phyloP scores from a whole-genome alignment of 2,888 invertebrate species.

The Cosmorhoe ocellata region DNA sequence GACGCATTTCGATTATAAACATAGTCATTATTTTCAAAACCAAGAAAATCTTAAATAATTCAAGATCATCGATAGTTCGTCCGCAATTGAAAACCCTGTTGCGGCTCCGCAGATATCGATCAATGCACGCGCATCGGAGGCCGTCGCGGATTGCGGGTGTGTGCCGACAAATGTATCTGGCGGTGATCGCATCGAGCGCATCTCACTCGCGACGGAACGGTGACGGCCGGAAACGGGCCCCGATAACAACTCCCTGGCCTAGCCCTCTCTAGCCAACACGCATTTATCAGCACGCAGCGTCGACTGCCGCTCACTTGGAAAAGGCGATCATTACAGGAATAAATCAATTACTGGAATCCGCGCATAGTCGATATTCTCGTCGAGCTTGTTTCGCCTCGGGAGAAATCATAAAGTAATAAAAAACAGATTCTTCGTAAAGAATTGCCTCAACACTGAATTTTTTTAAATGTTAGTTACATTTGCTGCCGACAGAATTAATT shows the following conservation, averaged over 20 bases:
- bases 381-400: conserved; percentile 41
- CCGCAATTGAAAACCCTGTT: conserved; percentile 65
- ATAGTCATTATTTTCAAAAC: conserved; percentile 35
- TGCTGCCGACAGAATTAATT: conserved; percentile 48
- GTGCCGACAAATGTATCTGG: conserved; percentile 80
- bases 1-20: conserved; percentile 37
- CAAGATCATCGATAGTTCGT: conserved; percentile 62
- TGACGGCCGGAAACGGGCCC: conserved; percentile 80
- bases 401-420: conserved; percentile 54
- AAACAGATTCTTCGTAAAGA: conserved; percentile 22
- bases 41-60: conserved; percentile 52
- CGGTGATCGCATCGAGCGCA: conserved; percentile 68
- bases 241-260: conserved; percentile 77
- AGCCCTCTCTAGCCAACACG: conserved; percentile 49
- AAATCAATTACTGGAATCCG: conserved; percentile 66
- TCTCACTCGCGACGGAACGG: conserved; percentile 56
- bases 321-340: conserved; percentile 76
- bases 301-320: conserved; percentile 59
- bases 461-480: conserved; percentile 38
- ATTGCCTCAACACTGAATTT: conserved; percentile 40
- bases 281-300: conserved; percentile 66
- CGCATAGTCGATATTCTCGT: conserved; percentile 47
- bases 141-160: conserved; percentile 48
- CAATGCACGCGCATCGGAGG: conserved; percentile 53
- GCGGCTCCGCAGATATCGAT: conserved; percentile 64